phyloP scores from a whole-genome alignment of 2,113 vertebrate species.

The Dicrurus megarhynchus region DNA sequence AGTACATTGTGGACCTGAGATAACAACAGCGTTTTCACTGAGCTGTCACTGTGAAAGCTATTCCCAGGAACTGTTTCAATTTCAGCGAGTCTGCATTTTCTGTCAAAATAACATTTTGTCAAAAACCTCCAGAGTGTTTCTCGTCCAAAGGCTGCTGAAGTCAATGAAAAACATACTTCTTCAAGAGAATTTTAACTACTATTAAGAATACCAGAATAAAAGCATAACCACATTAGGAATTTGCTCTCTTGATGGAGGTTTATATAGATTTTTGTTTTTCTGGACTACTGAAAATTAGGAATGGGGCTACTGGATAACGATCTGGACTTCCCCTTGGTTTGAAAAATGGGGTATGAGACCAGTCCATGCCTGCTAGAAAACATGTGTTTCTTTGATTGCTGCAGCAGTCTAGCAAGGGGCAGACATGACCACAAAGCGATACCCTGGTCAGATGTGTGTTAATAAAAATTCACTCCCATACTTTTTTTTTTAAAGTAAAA shows the following conservation, averaged over 20 bases:
- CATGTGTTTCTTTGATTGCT: neutral
- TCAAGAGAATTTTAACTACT: neutral
- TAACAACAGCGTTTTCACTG: neutral
- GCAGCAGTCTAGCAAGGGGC: neutral
- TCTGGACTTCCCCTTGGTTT: neutral
- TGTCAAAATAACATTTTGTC: neutral
- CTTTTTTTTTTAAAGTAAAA: neutral
- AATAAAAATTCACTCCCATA: neutral
- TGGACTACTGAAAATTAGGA: neutral
- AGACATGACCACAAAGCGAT: rapidly evolving
- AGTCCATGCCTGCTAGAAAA: neutral
- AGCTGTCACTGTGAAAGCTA: neutral
- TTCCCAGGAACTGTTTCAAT: constrained; percentile 19
- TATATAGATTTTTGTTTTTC: neutral
- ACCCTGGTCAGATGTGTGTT: neutral
- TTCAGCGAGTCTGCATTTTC: constrained; percentile 3
- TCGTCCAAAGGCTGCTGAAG: neutral
- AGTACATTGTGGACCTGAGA: neutral
- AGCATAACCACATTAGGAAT: neutral
- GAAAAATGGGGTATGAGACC: neutral
- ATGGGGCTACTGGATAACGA: neutral
- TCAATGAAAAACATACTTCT: neutral
- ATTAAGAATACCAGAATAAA: neutral
- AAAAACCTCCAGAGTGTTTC: neutral
- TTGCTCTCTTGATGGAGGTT: neutral